These are phyloP conservation scores for Cryptophagus acutangulus DNA, from an alignment of 2,888 invertebrate genomes.

Conservation along the genomic window DNA sequence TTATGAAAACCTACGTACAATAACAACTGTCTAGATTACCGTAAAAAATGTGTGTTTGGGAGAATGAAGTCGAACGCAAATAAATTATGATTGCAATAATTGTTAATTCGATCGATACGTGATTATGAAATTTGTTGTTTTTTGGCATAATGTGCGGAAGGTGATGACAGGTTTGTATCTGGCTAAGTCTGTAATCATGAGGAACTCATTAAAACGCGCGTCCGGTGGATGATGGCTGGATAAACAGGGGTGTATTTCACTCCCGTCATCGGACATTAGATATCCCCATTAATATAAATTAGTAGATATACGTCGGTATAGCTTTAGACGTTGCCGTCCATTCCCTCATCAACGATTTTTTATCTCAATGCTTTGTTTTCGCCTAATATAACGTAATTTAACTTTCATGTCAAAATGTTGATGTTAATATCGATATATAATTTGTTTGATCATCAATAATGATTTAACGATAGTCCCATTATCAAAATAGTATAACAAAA, in stretches of 20 bases:
- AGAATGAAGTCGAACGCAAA: too few relatives aligned
- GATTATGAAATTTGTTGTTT: conserved; percentile 6
- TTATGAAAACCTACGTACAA: too few relatives aligned
- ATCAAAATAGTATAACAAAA: neutral
- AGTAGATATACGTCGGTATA: conserved; percentile 35
- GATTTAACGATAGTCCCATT: neutral
- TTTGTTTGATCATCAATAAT: conserved; percentile 3
- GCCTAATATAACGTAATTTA: conserved; percentile 33
- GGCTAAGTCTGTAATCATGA: conserved; percentile 36
- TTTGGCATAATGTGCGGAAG: conserved; percentile 13
- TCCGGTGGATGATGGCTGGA: conserved; percentile 41
- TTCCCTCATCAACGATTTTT: conserved; percentile 31
- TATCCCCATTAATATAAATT: conserved; percentile 46
- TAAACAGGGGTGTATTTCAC: conserved; percentile 35
- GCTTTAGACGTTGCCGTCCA: conserved; percentile 28
- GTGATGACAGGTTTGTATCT: conserved; percentile 27
- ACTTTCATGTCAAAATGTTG: conserved; percentile 31
- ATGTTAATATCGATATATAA: conserved; percentile 9
- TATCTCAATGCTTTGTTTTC: conserved; percentile 35
- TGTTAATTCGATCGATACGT: too few relatives aligned
- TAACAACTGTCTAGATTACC: too few relatives aligned
- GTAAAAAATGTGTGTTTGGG: too few relatives aligned
- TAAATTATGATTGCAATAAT: too few relatives aligned
- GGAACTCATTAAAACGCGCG: conserved; percentile 42
- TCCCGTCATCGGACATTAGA: conserved; percentile 41